Evolutionary conservation across 2,797 vertebrate species (phyloP), one percentile per base, ranked within the genome.

Genomic region (Leptoclinus maculatus): DNA sequence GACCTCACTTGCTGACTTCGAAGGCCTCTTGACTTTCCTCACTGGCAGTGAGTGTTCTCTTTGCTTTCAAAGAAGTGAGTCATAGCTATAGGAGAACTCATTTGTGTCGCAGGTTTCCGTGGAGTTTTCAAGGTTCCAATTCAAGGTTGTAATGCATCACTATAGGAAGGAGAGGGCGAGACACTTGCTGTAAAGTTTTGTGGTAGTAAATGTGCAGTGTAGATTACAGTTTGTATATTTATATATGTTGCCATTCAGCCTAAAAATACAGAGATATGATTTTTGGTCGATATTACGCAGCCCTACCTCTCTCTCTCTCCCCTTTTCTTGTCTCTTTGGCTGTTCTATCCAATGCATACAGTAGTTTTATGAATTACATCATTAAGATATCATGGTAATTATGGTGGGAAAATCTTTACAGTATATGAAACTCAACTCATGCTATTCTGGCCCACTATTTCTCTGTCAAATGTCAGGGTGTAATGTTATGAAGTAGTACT

Each of bases 21-120:
- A 58, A 29, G 59, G 7, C 71, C 65, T 72, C 63, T 83, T 72
- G 63, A 71, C 65, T 67, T 72, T 47, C 39, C 49, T 57, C 49
- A 12, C 16, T 25, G 21, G 59, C 45, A 39, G n/a, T 34, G 32
- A 76, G 63, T 38, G 62, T 36, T 74, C 51, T 43, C 43, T 67
- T 65, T 34, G 32, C 66, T 71, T 51, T 69, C 19, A 59, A 29
- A 43, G 17, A 34, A 21, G 43, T 23, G 38, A 66, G 5, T 67
- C 45, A 47, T 11, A 5, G 62, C 29, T 6, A 19, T 57, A 63
- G 39, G 32, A 49, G 25, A 60, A 49, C 25, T 39, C 16, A 25
- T 41, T 65, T 64, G 38, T 29, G 36, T 39, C 14, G 13, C 17
- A 19, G 8, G 16, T 51, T 34, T 53, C n/a, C 8, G 36, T 36